Evolutionary conservation across 2,797 vertebrate genomes (phyloP).

Genomic region (Novumbra hubbsi): DNA sequence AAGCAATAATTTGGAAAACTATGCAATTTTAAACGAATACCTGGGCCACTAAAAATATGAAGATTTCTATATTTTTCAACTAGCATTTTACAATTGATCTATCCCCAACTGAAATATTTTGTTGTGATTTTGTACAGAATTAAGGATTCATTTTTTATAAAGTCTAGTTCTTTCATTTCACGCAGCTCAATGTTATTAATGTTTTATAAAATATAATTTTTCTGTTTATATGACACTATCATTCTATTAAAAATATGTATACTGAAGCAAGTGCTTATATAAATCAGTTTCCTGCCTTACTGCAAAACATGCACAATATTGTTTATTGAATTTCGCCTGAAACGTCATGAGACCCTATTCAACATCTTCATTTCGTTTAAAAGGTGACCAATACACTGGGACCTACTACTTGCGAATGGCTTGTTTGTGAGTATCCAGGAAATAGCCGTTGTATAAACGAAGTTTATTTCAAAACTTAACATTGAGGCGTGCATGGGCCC

Average conservation of each 20-base stretch:
- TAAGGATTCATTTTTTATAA: constrained; percentile 89
- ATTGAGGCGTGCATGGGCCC: neutral
- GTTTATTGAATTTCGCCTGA: constrained; percentile 69
- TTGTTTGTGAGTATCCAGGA: neutral
- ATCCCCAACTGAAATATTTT: constrained; percentile 90
- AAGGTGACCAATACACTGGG: neutral
- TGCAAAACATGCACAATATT: constrained; percentile 77
- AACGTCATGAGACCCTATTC: constrained; percentile 29
- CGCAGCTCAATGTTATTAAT: constrained; percentile 81
- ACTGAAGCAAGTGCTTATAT: constrained; percentile 84
- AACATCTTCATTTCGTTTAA: constrained; percentile 20
- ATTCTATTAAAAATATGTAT: constrained; percentile 79
- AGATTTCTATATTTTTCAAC: constrained; percentile 92
- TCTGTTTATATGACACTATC: constrained; percentile 78
- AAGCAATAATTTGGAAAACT: constrained; percentile 95
- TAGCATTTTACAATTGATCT: constrained; percentile 83
- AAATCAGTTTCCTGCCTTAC: constrained; percentile 83
- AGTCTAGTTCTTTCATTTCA: constrained; percentile 82
- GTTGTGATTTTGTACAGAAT: constrained; percentile 92
- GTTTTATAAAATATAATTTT: constrained; percentile 86
- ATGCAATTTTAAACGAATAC: constrained; percentile 91
- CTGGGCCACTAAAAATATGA: constrained; percentile 79
- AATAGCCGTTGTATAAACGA: neutral
- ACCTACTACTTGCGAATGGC: neutral
- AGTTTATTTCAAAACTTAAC: neutral